Evolutionary conservation across 2,113 vertebrate genomes (phyloP), one percentile per base, ranked within the genome.

Genomic region (Paralichthys olivaceus): DNA sequence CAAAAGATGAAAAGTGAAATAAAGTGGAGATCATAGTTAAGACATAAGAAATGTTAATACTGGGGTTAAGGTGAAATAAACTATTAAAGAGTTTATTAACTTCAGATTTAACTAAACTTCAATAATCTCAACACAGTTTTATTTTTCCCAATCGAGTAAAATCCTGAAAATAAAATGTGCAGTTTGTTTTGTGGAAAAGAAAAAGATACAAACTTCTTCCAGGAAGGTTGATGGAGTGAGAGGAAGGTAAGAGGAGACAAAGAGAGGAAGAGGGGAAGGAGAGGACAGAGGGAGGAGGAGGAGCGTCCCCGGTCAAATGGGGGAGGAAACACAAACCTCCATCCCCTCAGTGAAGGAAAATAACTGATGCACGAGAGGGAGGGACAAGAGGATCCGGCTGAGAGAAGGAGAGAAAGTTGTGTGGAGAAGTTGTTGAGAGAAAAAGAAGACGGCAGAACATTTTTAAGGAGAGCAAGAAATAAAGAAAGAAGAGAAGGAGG

Each of bases 301-400:
- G 59, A 53, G 75, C 71, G 28, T 80, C 40, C 68, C 2, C 72
- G 81, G 76, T 77, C 78, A 82, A 75, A 68, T 17, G 8, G 74
- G 66, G 77, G 83, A 87, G 88, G 90, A 91, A 88, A 72, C 78
- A 0, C 84, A 84, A 25, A 62, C 76, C 89, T 78, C 80, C 76
- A 69, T 68, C 72, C 47, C 53, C 76, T 69, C 78, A 32, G 51
- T 53, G 75, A 71, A 69, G 70, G 72, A 78, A 68, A 65, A 77
- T 28, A 84, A 64, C 72, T 77, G 81, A 88, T 77, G 80, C 77
- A 45, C 40, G 4, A 59, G 62, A 79, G 65, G 63, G 69, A 76
- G 45, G 69, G 37, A 13, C 37, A 13, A 74, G 64, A 8, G 7
- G 51, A 32, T 55, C 71, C 7, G 37, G 45, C 28, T 3, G 4